Conservation (phyloP, 2,888 invertebrate genomes). For the Agriopis marginaria region DNA sequence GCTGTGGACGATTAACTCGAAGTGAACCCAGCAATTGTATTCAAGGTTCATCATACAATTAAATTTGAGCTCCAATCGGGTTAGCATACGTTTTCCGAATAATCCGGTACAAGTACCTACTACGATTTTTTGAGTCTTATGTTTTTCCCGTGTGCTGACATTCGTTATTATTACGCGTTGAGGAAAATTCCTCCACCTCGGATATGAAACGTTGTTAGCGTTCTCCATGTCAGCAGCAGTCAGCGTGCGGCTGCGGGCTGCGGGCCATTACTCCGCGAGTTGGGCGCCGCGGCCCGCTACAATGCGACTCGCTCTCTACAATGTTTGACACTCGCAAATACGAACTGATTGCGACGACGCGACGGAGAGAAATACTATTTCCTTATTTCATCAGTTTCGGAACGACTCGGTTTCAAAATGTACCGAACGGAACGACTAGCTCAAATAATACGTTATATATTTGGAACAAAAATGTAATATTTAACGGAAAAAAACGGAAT, state of each 20-base stretch:
- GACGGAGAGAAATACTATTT: neutral
- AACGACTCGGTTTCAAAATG: neutral
- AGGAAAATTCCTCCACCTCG: neutral
- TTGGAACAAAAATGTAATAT: too few relatives aligned
- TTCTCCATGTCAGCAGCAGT: neutral
- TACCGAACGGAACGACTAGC: neutral
- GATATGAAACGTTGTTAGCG: neutral
- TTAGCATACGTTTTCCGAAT: too few relatives aligned
- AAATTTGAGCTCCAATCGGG: too few relatives aligned
- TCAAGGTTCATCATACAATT: too few relatives aligned
- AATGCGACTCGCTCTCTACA: neutral
- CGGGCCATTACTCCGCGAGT: conserved; percentile 20
- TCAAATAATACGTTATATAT: neutral
- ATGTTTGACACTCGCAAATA: conserved; percentile 20
- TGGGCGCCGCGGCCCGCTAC: neutral
- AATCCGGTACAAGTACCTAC: too few relatives aligned
- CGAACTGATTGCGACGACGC: conserved; percentile 14
- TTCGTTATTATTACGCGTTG: neutral
- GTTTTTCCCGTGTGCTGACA: neutral
- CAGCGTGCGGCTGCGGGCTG: conserved; percentile 10
- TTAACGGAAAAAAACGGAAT: too few relatives aligned
- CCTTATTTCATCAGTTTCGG: conserved; percentile 12
- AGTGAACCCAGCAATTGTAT: too few relatives aligned
- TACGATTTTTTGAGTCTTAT: neutral
- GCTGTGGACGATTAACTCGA: too few relatives aligned